Conservation (phyloP, 2,797 vertebrate species). For the Hemibagrus guttatus region DNA sequence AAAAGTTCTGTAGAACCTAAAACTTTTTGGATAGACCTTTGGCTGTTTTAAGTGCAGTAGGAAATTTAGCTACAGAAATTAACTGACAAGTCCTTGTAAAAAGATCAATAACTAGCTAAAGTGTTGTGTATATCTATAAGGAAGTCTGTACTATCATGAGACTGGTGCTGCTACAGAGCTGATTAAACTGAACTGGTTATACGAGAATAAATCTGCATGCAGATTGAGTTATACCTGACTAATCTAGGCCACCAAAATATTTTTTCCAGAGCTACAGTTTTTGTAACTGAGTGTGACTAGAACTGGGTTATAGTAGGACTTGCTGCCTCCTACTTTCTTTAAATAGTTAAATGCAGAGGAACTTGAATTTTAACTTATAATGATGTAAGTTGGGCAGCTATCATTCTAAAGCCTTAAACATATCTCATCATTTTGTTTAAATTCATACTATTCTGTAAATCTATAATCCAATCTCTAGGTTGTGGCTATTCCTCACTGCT, state of each 20-base stretch:
- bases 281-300: neutral
- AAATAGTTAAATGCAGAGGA: neutral
- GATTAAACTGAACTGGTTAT: neutral
- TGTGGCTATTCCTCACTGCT: neutral
- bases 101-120: neutral
- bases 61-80: neutral
- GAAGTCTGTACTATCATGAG: neutral
- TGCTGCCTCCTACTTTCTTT: neutral
- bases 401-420: neutral
- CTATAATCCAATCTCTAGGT: neutral
- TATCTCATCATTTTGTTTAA: neutral
- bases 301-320: neutral
- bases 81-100: neutral
- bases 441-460: neutral
- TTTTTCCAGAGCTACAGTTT: neutral
- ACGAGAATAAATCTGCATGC: neutral
- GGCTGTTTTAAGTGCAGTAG: neutral
- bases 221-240: neutral
- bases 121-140: neutral
- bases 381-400: neutral
- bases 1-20: neutral
- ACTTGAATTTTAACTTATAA: neutral
- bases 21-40: too few relatives aligned
- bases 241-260: neutral
- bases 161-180: neutral